Percentiles rank a stretch among this genome's conserved stretches.
Evolutionary conservation across 2,797 vertebrate species (phyloP).

Genomic region (Takifugu ocellatus): DNA sequence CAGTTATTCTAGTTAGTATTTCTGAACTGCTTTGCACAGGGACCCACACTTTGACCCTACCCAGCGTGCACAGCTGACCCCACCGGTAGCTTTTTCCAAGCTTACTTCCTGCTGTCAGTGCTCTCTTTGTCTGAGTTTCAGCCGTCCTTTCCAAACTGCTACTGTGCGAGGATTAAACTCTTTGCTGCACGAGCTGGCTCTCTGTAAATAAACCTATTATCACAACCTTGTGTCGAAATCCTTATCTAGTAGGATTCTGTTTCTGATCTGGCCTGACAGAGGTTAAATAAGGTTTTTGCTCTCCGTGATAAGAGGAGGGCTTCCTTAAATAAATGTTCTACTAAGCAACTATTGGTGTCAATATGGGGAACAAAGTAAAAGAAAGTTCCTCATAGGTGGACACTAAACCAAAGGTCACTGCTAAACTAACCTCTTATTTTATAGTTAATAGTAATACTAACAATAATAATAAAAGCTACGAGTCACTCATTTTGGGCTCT

Average conservation of each 20-base stretch:
- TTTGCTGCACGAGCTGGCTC: slow-evolving; percentile 40
- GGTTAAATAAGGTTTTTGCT: slow-evolving; percentile 38
- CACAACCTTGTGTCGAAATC: slow-evolving; percentile 53
- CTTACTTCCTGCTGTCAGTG: slow-evolving; percentile 29
- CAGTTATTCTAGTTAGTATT: background rate
- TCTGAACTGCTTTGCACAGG: background rate
- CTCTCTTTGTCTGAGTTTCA: slow-evolving; percentile 53
- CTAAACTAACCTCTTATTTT: slow-evolving; percentile 16
- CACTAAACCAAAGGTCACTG: background rate
- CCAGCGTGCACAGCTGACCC: too few species aligned
- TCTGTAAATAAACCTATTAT: slow-evolving; percentile 58
- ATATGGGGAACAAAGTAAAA: background rate
- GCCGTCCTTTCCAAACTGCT: slow-evolving; percentile 48
- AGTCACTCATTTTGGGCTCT: slow-evolving; percentile 23
- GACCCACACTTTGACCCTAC: slow-evolving; percentile 25
- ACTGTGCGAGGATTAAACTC: slow-evolving; percentile 55
- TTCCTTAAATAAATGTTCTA: slow-evolving; percentile 17
- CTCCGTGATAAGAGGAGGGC: slow-evolving; percentile 32
- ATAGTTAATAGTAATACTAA: slow-evolving; percentile 7
- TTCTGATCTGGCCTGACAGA: slow-evolving; percentile 25
- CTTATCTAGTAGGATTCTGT: slow-evolving; percentile 43
- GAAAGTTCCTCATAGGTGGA: background rate
- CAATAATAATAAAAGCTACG: slow-evolving; percentile 17
- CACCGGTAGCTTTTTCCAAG: background rate
- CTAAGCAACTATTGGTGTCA: too few species aligned